These are phyloP conservation scores for Quadriops clusia DNA, from an alignment of 2,888 invertebrate species.

Conservation along the genomic window DNA sequence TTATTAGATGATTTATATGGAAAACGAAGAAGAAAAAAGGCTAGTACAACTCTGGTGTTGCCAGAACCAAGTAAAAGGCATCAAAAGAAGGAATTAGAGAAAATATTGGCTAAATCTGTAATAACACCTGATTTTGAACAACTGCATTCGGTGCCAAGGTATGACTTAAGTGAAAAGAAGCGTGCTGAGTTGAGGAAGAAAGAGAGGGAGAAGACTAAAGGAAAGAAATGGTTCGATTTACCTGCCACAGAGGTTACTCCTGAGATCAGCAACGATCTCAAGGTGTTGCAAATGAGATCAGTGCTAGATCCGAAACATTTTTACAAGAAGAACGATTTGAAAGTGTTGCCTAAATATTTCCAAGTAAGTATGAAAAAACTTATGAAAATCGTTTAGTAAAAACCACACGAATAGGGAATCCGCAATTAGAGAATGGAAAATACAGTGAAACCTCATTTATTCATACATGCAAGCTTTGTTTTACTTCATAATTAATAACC, in stretches of 20 bases:
- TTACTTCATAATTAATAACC: constrained; percentile 5
- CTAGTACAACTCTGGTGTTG: no score
- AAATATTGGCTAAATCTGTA: constrained; percentile 49
- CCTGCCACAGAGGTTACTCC: constrained; percentile 82
- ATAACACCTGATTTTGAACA: constrained; percentile 56
- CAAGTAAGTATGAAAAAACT: constrained; percentile 58
- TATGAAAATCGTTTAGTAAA: no score
- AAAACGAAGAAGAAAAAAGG: no score
- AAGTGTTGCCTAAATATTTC: constrained; percentile 85
- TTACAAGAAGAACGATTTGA: constrained; percentile 85
- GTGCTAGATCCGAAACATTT: constrained; percentile 86
- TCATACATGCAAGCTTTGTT: no score
- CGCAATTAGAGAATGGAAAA: no score
- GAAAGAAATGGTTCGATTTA: constrained; percentile 80
- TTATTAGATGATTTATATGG: no score
- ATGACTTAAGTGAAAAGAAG: constrained; percentile 41
- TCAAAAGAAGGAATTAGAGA: constrained; percentile 38
- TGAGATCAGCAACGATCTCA: constrained; percentile 76
- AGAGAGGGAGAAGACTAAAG: constrained; percentile 70
- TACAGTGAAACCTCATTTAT: no score
- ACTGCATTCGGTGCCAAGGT: constrained; percentile 46
- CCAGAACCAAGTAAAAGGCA: no score
- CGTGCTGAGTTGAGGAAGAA: constrained; percentile 51
- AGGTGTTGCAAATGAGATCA: constrained; percentile 85
- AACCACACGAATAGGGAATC: no score